phyloP scores from a whole-genome alignment of 2,797 vertebrate genomes.

The Amblyraja radiata region DNA sequence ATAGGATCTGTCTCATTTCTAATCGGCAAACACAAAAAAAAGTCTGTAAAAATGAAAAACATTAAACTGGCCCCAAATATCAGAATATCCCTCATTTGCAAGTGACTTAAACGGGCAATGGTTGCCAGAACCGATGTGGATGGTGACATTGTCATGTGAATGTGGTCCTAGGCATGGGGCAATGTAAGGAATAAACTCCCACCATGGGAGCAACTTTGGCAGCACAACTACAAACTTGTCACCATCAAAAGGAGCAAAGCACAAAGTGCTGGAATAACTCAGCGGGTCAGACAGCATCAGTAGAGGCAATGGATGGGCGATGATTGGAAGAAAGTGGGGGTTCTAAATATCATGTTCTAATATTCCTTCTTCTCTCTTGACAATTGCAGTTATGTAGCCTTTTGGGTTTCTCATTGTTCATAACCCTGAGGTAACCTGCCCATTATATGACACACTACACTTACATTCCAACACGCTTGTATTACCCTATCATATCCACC shows the following conservation, averaged over 20 bases:
- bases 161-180: no score
- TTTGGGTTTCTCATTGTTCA: background rate
- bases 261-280: no score
- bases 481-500: no score
- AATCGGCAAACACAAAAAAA: background rate
- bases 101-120: background rate
- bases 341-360: background rate
- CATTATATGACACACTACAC: background rate
- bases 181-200: background rate
- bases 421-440: background rate
- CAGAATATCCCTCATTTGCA: background rate
- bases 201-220: background rate
- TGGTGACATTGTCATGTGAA: no score
- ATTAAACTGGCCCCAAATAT: background rate
- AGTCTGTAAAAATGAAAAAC: background rate
- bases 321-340: background rate
- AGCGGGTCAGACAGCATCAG: no score
- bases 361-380: background rate
- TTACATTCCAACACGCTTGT: no score
- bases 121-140: background rate
- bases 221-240: background rate
- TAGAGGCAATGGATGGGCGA: no score
- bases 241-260: background rate
- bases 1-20: background rate
- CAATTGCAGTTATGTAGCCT: background rate